A percentile compares a stretch with the other conserved stretches of the same genome.
Evolutionary conservation across 2,888 invertebrate genomes (phyloP).

Genomic region (Aleiodes alternator): DNA sequence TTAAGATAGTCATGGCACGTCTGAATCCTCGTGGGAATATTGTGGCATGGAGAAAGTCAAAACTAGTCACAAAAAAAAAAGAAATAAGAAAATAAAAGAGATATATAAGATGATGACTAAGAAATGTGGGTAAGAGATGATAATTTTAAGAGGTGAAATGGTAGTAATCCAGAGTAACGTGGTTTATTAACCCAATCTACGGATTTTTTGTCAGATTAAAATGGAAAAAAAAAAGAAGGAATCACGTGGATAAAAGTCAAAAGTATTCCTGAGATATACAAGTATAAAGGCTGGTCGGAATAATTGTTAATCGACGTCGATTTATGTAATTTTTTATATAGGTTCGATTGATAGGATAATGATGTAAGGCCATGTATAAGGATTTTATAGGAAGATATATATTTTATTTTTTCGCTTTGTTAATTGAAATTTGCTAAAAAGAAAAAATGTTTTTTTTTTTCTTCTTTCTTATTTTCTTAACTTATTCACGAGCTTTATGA

Average conservation of each 20-base stretch:
- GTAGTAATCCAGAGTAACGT: background rate
- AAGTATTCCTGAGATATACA: background rate
- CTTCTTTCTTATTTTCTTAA: background rate
- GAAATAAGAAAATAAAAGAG: background rate
- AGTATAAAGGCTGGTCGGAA: slow-evolving; percentile 9
- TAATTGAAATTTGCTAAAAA: background rate
- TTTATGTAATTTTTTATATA: slow-evolving; percentile 42
- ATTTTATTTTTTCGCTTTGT: slow-evolving; percentile 22
- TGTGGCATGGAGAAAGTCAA: slow-evolving; percentile 8
- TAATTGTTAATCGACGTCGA: slow-evolving; percentile 34
- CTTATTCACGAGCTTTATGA: slow-evolving; percentile 23
- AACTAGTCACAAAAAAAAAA: slow-evolving; percentile 29
- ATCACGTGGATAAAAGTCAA: no score
- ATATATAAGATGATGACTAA: background rate
- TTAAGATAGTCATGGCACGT: slow-evolving; percentile 33
- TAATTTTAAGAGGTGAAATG: slow-evolving; percentile 9
- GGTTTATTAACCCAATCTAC: background rate
- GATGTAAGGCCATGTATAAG: slow-evolving; percentile 28
- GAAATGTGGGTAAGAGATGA: slow-evolving; percentile 6
- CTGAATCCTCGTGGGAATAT: slow-evolving; percentile 5
- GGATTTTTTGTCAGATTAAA: background rate
- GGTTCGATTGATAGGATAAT: slow-evolving; percentile 30
- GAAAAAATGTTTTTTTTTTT: background rate
- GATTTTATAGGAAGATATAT: slow-evolving; percentile 16
- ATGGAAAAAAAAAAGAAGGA: background rate